Conservation (phyloP, 2,888 invertebrate species). For the Ophioninae sp. region DNA sequence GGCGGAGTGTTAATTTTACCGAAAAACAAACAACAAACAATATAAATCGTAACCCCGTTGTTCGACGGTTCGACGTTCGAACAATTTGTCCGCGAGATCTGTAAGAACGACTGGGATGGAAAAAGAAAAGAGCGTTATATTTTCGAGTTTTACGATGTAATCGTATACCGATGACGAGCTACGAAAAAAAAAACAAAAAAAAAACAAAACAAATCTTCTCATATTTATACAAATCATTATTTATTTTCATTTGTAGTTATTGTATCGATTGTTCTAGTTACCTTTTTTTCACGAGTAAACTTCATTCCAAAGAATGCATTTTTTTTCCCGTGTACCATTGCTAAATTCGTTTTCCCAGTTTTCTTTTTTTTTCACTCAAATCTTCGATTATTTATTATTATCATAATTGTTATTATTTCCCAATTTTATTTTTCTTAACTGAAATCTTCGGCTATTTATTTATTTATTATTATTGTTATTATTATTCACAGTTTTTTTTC, state of each 20-base stretch:
- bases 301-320: conserved; percentile 70
- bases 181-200: no score
- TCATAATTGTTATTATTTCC: no score
- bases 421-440: not conserved
- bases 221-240: conserved; percentile 62
- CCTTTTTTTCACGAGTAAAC: conserved; percentile 67
- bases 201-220: conserved; percentile 53
- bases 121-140: not conserved
- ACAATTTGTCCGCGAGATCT: conserved; percentile 21
- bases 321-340: not conserved
- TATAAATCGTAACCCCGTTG: conserved; percentile 14
- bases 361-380: not conserved
- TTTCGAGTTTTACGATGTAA: conserved; percentile 20
- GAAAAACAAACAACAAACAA: conserved; percentile 22
- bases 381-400: no score
- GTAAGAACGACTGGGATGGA: not conserved
- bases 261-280: conserved; percentile 67
- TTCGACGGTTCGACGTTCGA: conserved; percentile 2
- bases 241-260: conserved; percentile 62
- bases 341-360: not conserved
- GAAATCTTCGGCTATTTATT: no score
- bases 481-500: not conserved
- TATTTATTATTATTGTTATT: no score
- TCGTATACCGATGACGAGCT: conserved; percentile 10
- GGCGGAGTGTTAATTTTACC: conserved; percentile 16